These are phyloP conservation scores for Amphiprion clarkii DNA, from an alignment of 2,797 vertebrate genomes.

Conservation along the genomic window DNA sequence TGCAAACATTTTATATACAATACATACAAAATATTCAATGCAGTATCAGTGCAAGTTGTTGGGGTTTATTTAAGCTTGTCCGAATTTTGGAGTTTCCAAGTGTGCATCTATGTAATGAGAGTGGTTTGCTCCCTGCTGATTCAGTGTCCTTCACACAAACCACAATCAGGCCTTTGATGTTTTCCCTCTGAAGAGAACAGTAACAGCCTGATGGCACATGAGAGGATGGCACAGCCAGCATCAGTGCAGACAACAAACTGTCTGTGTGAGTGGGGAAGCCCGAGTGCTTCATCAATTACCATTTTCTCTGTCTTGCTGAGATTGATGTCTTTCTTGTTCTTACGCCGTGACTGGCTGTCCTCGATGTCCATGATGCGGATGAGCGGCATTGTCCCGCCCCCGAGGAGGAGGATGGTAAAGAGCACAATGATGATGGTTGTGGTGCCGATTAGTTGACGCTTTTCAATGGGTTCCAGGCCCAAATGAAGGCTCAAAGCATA, in stretches of 20 bases:
- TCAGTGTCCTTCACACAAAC: constrained; percentile 45
- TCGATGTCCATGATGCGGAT: constrained; percentile 97
- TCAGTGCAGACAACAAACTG: constrained; percentile 13
- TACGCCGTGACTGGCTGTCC: constrained; percentile 90
- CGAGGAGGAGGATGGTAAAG: constrained; percentile 95
- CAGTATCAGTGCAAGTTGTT: background rate
- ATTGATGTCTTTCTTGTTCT: constrained; percentile 94
- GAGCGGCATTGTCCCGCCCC: constrained; percentile 97
- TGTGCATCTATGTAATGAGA: constrained; percentile 38
- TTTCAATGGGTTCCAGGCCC: constrained; percentile 96
- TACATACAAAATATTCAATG: constrained; percentile 8
- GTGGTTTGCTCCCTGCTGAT: constrained; percentile 21
- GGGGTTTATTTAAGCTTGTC: constrained; percentile 24
- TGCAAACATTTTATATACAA: constrained; percentile 29
- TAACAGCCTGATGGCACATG: constrained; percentile 43
- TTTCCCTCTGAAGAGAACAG: constrained; percentile 30
- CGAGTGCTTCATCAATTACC: constrained; percentile 79
- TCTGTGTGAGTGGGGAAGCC: background rate
- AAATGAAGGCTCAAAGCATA: constrained; percentile 97
- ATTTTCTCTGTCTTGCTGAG: constrained; percentile 99
- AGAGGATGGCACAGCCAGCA: constrained; percentile 15
- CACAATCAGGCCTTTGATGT: constrained; percentile 59
- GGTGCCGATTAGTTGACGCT: constrained; percentile 96
- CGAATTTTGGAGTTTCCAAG: constrained; percentile 3
- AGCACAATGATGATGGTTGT: constrained; percentile 98